phyloP scores from a whole-genome alignment of 1,140 invertebrate genomes.

The Drosophila paulistorum region DNA sequence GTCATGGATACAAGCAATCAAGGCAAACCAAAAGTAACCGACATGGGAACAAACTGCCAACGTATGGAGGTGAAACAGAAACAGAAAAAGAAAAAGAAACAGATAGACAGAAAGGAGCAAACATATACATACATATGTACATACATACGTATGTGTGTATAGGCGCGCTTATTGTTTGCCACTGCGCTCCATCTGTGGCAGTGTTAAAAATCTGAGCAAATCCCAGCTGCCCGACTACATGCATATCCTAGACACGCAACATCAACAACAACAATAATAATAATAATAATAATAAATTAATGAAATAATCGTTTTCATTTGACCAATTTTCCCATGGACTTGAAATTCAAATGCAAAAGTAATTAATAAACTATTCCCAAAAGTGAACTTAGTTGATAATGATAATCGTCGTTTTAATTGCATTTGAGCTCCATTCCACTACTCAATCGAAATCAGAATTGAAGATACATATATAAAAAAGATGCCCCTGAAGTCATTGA shows the following conservation, averaged over 20 bases:
- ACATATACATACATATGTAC: neutral
- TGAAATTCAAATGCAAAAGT: no score
- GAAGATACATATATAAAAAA: no score
- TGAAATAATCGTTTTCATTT: no score
- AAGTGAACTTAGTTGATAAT: no score
- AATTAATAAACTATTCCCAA: no score
- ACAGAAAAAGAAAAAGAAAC: neutral
- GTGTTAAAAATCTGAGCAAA: conserved; percentile 33
- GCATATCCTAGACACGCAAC: neutral
- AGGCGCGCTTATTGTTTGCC: conserved; percentile 39
- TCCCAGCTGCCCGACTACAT: neutral
- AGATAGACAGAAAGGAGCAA: neutral
- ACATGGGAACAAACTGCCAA: conserved; percentile 30
- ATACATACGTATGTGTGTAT: neutral
- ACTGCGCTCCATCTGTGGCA: conserved; percentile 8
- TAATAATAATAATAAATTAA: no score
- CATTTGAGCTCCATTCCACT: no score
- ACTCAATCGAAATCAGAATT: no score
- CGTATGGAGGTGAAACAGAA: neutral
- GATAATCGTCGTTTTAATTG: no score
- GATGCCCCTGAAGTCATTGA: no score
- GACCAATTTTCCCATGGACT: no score
- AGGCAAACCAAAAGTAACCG: conserved; percentile 40
- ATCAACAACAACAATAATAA: neutral
- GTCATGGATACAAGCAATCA: conserved; percentile 58